phyloP scores from a whole-genome alignment of 2,888 invertebrate genomes.

The Andricus curvator region DNA sequence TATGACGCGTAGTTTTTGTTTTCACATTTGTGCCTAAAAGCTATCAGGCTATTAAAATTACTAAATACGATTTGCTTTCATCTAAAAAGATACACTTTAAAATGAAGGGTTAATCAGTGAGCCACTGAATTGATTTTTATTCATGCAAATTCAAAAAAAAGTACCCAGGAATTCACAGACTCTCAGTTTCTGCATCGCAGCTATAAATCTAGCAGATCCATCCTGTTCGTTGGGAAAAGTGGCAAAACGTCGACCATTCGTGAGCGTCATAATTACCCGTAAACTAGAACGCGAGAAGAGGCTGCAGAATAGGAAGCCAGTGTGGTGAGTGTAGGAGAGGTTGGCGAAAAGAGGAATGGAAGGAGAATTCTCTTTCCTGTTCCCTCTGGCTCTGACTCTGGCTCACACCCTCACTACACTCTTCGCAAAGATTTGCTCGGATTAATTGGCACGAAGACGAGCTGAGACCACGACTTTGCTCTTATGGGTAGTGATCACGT shows the following conservation, averaged over 20 bases:
- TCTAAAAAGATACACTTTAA: too few relatives aligned
- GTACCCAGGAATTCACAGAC: background rate
- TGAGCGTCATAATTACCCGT: constrained; percentile 29
- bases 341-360: background rate
- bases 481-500: constrained; percentile 35
- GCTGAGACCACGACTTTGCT: constrained; percentile 36
- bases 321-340: constrained; percentile 1
- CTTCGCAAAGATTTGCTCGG: constrained; percentile 43
- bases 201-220: background rate
- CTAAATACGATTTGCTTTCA: too few relatives aligned
- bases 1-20: too few relatives aligned
- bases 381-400: background rate
- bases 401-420: background rate
- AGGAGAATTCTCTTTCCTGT: background rate
- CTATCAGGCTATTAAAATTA: too few relatives aligned
- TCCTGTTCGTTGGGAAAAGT: background rate
- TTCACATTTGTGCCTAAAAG: too few relatives aligned
- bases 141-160: background rate
- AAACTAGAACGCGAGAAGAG: constrained; percentile 41
- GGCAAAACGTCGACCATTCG: background rate
- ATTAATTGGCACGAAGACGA: constrained; percentile 44
- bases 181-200: background rate
- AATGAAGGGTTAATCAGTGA: background rate
- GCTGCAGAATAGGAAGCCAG: background rate
- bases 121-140: background rate